Evolutionary conservation across 2,113 vertebrate species (phyloP).

Genomic region (Heliornis fulica): DNA sequence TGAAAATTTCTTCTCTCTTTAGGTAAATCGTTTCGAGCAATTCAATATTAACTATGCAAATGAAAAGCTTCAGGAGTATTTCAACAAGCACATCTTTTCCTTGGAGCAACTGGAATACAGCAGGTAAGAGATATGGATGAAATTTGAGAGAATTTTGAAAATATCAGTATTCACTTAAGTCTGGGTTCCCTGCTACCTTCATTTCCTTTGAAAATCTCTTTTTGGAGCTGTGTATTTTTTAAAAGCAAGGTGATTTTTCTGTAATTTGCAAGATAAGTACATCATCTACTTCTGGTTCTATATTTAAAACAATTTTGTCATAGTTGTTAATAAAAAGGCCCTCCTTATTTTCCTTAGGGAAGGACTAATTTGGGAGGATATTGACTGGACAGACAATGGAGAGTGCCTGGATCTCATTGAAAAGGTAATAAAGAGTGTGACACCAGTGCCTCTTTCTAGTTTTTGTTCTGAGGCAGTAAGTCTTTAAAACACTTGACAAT

Average conservation of each 20-base stretch:
- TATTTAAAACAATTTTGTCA: background rate
- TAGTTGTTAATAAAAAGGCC: background rate
- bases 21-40: constrained; percentile 98
- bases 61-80: constrained; percentile 98
- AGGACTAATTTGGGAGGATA: constrained; percentile 91
- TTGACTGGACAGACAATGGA: constrained; percentile 97
- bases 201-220: background rate
- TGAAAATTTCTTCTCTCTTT: background rate
- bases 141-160: background rate
- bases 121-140: constrained; percentile 75
- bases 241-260: background rate
- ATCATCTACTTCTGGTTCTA: background rate
- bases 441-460: background rate
- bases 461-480: background rate
- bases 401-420: constrained; percentile 97
- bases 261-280: background rate
- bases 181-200: background rate
- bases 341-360: constrained; percentile 76
- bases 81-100: constrained; percentile 99
- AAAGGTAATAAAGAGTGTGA: constrained; percentile 79
- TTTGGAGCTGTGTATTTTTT: background rate
- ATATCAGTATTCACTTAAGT: background rate
- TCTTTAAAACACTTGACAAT: background rate
- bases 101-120: constrained; percentile 97
- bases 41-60: constrained; percentile 99